Percentiles rank a stretch among this genome's conserved stretches.
Conservation (phyloP, 2,888 invertebrate species). For the Panopea generosa region DNA sequence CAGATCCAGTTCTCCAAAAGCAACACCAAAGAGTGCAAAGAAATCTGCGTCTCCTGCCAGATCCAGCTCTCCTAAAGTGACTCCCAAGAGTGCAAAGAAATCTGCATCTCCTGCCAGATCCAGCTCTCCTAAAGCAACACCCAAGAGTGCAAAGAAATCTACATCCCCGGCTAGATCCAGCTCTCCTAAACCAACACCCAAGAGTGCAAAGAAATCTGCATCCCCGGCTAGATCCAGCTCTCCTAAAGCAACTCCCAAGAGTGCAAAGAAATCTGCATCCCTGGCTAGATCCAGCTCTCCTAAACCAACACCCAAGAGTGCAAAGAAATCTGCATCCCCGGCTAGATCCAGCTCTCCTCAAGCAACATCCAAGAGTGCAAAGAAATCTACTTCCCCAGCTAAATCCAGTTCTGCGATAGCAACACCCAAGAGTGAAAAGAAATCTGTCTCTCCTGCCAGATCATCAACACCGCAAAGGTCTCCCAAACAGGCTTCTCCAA, state of each 20-base stretch:
- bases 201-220: not conserved
- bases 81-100: not conserved
- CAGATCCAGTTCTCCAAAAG: slow-evolving; percentile 21
- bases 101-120: not conserved
- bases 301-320: slow-evolving; percentile 10
- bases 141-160: not conserved
- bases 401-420: not conserved
- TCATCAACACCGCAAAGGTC: not conserved
- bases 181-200: slow-evolving; percentile 3
- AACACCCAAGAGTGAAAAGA: not conserved
- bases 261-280: not conserved
- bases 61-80: not conserved
- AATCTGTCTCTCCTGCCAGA: not conserved
- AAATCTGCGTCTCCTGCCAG: not conserved
- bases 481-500: no score
- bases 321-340: slow-evolving; percentile 31
- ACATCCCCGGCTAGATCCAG: not conserved
- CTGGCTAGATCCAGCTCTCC: slow-evolving; percentile 6
- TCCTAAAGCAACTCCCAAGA: slow-evolving; percentile 9
- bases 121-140: not conserved
- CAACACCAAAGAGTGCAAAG: not conserved
- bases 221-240: slow-evolving; percentile 4
- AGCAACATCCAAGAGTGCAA: slow-evolving; percentile 9
- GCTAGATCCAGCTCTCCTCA: slow-evolving; percentile 14
- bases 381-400: not conserved